Conservation (phyloP, 1,140 invertebrate genomes). For the Zaprionus tsacasi region DNA sequence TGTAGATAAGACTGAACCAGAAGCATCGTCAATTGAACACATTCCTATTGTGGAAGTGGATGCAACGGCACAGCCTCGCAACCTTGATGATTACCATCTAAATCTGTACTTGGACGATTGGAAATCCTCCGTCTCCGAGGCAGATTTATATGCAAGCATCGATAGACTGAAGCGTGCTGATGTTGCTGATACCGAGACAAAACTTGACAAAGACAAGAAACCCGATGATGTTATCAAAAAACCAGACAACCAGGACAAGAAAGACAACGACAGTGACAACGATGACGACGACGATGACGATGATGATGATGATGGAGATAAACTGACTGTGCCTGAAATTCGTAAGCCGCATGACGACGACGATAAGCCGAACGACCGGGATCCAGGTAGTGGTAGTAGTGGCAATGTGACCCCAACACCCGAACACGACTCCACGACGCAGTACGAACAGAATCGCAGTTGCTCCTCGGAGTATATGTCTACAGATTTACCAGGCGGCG, state of each 20-base stretch:
- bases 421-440: slow-evolving; percentile 73
- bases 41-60: slow-evolving; percentile 68
- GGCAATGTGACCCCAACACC: slow-evolving; percentile 86
- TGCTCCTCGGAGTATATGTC: slow-evolving; percentile 88
- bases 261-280: slow-evolving; percentile 76
- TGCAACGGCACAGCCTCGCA: slow-evolving; percentile 32
- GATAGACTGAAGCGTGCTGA: slow-evolving; percentile 59
- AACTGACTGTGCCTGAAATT: slow-evolving; percentile 79
- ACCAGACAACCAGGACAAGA: slow-evolving; percentile 56
- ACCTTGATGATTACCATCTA: slow-evolving; percentile 59
- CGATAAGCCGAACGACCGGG: slow-evolving; percentile 86
- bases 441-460: slow-evolving; percentile 78
- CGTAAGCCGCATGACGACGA: slow-evolving; percentile 84
- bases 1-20: slow-evolving; percentile 80
- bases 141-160: slow-evolving; percentile 48
- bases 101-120: slow-evolving; percentile 75
- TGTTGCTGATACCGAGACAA: slow-evolving; percentile 43
- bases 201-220: slow-evolving; percentile 75
- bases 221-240: slow-evolving; percentile 65
- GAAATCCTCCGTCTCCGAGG: slow-evolving; percentile 41
- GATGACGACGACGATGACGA: slow-evolving; percentile 81
- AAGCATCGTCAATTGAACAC: slow-evolving; percentile 69
- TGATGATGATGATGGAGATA: slow-evolving; percentile 78
- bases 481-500: slow-evolving; percentile 90
- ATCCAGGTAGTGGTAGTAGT: slow-evolving; percentile 87